Evolutionary conservation across 2,888 invertebrate species (phyloP).

Genomic region (Saturnia pavonia): DNA sequence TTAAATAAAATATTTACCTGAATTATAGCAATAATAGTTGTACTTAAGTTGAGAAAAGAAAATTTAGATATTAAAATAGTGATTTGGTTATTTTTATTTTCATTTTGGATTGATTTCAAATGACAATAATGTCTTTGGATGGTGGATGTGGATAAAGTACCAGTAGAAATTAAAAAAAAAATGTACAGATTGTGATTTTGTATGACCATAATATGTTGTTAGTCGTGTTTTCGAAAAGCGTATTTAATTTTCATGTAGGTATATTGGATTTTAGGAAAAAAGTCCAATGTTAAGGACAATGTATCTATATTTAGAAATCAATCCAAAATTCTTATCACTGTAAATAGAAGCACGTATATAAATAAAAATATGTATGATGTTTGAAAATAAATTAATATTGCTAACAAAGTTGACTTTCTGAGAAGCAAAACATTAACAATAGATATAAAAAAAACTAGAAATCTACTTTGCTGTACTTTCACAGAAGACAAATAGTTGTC

Average conservation of each 20-base stretch:
- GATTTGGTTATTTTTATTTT: neutral
- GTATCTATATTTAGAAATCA: neutral
- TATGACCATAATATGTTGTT: too few relatives aligned
- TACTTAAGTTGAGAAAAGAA: conserved; percentile 35
- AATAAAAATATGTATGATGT: conserved; percentile 33
- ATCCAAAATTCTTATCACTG: conserved; percentile 32
- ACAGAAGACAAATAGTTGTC: neutral
- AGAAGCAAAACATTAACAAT: neutral
- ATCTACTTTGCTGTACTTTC: neutral
- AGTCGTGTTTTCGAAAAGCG: neutral
- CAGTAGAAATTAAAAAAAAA: neutral
- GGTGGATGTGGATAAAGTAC: neutral
- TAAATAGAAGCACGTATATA: conserved; percentile 46
- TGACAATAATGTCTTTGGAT: neutral
- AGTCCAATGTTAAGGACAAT: too few relatives aligned
- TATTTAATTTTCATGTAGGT: neutral
- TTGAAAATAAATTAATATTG: conserved; percentile 5
- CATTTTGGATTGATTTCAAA: conserved; percentile 1
- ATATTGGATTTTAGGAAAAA: neutral
- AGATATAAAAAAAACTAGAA: neutral
- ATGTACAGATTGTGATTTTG: neutral
- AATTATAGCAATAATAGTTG: conserved; percentile 44
- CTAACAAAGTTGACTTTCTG: neutral
- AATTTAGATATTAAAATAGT: neutral
- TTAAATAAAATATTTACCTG: neutral